A percentile compares a stretch with the other conserved stretches of the same genome.
Evolutionary conservation across 2,888 invertebrate species (phyloP).

Genomic region (Yponomeuta plumbellus): DNA sequence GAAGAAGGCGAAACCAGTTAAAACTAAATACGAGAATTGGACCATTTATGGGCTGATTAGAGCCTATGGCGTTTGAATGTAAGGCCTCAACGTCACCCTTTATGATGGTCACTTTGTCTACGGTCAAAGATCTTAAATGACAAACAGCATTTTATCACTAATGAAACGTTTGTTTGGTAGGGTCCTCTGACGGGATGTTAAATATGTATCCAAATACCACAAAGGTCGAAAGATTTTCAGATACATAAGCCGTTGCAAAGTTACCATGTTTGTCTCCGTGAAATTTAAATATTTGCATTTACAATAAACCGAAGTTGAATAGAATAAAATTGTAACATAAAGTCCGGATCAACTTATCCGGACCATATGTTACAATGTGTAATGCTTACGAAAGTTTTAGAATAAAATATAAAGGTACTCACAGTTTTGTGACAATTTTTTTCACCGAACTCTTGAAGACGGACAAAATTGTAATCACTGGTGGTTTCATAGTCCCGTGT

Average conservation of each 20-base stretch:
- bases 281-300: background rate
- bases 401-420: background rate
- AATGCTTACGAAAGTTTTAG: too few relatives aligned
- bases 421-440: conserved; percentile 9
- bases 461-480: conserved; percentile 31
- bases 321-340: background rate
- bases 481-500: background rate
- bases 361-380: too few relatives aligned
- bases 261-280: background rate
- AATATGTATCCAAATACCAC: background rate
- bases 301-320: background rate
- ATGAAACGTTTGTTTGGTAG: too few relatives aligned
- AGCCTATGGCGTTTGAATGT: background rate
- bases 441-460: conserved; percentile 13
- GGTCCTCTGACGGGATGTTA: background rate
- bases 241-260: background rate
- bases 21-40: conserved; percentile 2
- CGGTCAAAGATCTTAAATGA: background rate
- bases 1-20: conserved; percentile 1
- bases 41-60: conserved; percentile 7
- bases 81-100: conserved; percentile 5
- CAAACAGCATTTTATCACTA: background rate
- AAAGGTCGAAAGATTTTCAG: background rate
- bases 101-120: background rate
- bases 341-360: too few relatives aligned